Base-by-base conservation (phyloP, 2,888 invertebrate genomes). In the Diarsia dahlii region DNA sequence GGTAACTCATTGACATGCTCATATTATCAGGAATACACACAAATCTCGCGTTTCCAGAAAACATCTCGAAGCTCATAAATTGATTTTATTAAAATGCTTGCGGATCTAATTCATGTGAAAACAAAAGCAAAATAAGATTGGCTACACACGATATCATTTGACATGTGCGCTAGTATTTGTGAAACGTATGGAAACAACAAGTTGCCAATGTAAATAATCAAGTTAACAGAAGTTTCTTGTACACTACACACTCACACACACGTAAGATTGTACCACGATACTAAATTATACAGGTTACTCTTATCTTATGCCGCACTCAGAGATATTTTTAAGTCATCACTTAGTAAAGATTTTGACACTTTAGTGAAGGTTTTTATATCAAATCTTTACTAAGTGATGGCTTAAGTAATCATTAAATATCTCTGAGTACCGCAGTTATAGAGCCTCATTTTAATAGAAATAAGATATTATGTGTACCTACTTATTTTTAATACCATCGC, bases 61-160 rank as follows among this genome's bases (percentile, higher is more conserved):
- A 52, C 15, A 23, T 64, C 45, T 6, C 9, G 10, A 0, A 52
- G 13, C 13, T 4, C 6, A 54, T 48, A 8, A 1, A 39, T 39
- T 39, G 39, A 39, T 13, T 54, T 52, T 23, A 63, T 39, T 63
- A 63, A 77, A 54, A 77, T 56, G 23, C 65, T 39, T 18, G 20
- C 13, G 28, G 23, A 54, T 52, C 18, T 13, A 69, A 6, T 39
- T 69, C 23, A 48, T 62, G 34, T 28, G 46, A 74, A 74, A 81
- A 56, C 23, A 48, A 79, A 70, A 46, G 20, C 15, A 20, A 52
- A 74, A 23, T 74, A 34, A 52, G 10, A 52, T 64, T 0, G 18
- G 13, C n/a, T 56, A 5, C 58, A 46, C 50, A 66, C 28, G 8
- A 46, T 34, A 58, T 5, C 28, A 9, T 39, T 62, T n/a, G n/a